A percentile compares a stretch with the other conserved stretches of the same genome.
These are phyloP conservation scores for Aporophyla nigra DNA, from an alignment of 2,888 invertebrate genomes.

Conservation along the genomic window DNA sequence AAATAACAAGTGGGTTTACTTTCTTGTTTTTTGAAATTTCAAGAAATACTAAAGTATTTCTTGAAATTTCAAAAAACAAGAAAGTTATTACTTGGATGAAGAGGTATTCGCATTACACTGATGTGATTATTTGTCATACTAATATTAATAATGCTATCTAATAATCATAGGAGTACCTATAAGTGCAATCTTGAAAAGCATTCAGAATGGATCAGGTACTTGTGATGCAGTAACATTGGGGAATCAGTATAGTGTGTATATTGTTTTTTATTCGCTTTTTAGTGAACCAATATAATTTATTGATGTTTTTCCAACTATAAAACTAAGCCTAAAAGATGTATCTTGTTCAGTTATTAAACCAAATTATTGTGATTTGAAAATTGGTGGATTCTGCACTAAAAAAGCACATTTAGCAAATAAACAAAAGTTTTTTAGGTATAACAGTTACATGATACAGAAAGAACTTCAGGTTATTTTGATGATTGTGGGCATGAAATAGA, in stretches of 20 bases:
- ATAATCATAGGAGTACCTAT: neutral
- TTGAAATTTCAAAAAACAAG: neutral
- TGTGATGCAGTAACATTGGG: neutral
- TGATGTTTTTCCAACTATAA: neutral
- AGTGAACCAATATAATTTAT: too few species aligned
- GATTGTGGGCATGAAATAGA: neutral
- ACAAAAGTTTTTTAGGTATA: neutral
- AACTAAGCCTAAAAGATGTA: neutral
- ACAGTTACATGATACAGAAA: neutral
- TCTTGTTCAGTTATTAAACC: neutral
- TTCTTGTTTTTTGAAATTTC: neutral
- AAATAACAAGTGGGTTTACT: neutral
- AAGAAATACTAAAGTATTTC: neutral
- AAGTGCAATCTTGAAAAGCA: constrained; percentile 3
- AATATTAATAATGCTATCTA: constrained; percentile 6
- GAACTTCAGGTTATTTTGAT: neutral
- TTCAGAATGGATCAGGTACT: neutral
- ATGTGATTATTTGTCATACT: constrained; percentile 1
- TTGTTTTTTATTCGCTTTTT: neutral
- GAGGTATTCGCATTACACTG: neutral
- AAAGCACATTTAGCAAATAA: neutral
- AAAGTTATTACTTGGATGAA: neutral
- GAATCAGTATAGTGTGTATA: neutral
- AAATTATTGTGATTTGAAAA: neutral
- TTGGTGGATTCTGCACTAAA: neutral